Evolutionary conservation across 1,140 invertebrate species (phyloP), one percentile per base, ranked within the genome.

Genomic region (Ostrea denselamellosa): DNA sequence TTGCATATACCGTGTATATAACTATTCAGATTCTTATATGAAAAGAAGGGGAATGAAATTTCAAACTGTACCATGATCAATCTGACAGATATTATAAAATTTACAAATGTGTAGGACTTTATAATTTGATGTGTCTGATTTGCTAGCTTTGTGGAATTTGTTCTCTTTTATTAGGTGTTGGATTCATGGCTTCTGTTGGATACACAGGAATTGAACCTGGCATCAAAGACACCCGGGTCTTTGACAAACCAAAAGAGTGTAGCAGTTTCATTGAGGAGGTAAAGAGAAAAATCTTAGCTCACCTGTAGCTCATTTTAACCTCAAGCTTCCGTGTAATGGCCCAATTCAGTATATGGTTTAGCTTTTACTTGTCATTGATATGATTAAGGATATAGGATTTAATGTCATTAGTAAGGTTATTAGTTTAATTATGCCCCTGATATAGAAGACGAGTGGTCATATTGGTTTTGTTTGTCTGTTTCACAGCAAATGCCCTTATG

Each of bases 201-300:
- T 77, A 77, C 25, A 77, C 68, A 34, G 68, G 68, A 34, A 28
- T 77, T 77, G 68, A 77, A 34, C 68, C 68, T 28, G 68, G 68
- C 8, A 77, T 77, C 14, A 28, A 28, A 34, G 68, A 77, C 25
- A 4, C 68, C 28, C 25, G 25, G 17, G 68, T 77, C 25, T 77
- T 77, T 25, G 25, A 77, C 25, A 77, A 77, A 77, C 68, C 68
- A 25, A 77, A 25, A 34, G 28, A 28, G 28, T 77, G 68, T 25
- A 77, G 68, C 68, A 77, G 68, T 17, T 14, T 2, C 12, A 17
- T 77, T 28, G 68, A 77, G 4, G 68, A 77, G 68, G 68, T 77
- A 77, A 77, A 14, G 14, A 17, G 10, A 9, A 17, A 62, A 62
- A 62, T 62, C 17, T 17, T 17, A 19, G 56, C 17, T 62, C 17